Conservation (phyloP, 2,113 vertebrate species). For the Bos taurus region DNA sequence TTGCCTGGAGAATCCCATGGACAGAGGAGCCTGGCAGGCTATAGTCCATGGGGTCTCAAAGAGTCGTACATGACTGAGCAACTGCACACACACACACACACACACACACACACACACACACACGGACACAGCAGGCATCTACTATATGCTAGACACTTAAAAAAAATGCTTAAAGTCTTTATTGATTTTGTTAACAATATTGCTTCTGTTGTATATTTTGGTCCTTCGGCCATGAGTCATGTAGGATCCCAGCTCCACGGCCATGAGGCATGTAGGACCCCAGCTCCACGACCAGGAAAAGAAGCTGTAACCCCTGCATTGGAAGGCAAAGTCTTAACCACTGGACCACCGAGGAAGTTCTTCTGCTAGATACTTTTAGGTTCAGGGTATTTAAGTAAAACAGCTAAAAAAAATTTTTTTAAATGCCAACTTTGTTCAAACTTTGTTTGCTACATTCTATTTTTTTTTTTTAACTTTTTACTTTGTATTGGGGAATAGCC, state of each 20-base stretch:
- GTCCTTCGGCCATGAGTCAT: neutral
- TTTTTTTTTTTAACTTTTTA: neutral
- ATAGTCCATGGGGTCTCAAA: neutral
- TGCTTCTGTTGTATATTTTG: neutral
- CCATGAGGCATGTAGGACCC: neutral
- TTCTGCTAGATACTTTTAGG: neutral
- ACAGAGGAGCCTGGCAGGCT: neutral
- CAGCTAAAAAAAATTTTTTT: neutral
- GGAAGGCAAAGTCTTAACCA: neutral
- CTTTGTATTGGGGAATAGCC: neutral
- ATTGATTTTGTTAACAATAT: neutral
- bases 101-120: neutral
- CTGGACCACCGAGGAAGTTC: neutral
- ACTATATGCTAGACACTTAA: neutral
- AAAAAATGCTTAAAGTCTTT: neutral
- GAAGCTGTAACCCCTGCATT: neutral
- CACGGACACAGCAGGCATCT: neutral
- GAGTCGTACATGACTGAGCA: fast-evolving
- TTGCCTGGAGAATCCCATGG: neutral
- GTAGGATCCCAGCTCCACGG: neutral
- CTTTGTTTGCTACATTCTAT: neutral
- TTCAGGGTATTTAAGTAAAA: neutral
- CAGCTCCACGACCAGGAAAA: neutral
- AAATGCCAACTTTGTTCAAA: neutral
- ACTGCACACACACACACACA: neutral